Conservation (phyloP, 2,797 vertebrate species). For the Tenualosa ilisha region DNA sequence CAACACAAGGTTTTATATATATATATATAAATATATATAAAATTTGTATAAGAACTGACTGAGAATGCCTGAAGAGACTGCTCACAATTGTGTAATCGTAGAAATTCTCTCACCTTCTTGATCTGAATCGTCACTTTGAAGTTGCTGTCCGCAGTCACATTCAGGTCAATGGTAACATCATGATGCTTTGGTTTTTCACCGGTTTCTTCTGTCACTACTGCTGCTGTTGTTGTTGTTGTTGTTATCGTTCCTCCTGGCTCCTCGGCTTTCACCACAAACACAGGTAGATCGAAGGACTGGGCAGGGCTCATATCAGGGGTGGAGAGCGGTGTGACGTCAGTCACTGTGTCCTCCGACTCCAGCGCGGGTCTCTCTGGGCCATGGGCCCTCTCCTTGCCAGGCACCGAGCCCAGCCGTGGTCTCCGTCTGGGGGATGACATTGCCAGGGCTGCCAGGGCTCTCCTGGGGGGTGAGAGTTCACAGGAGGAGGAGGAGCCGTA, state of each 20-base stretch:
- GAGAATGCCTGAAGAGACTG: background rate
- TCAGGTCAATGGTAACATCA: background rate
- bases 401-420: conserved; percentile 36
- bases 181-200: conserved; percentile 32
- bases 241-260: conserved; percentile 35
- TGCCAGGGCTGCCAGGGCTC: conserved; percentile 32
- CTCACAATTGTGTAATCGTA: background rate
- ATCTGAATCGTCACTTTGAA: conserved; percentile 45
- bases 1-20: too few species aligned
- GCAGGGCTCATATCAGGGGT: conserved; percentile 83
- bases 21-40: too few species aligned
- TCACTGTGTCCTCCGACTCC: conserved; percentile 85
- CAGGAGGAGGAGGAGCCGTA: conserved; percentile 51
- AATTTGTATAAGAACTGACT: too few species aligned
- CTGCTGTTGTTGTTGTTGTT: conserved; percentile 11
- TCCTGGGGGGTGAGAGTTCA: conserved; percentile 54
- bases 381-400: conserved; percentile 52
- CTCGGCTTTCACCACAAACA: conserved; percentile 58
- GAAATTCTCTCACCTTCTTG: conserved; percentile 33
- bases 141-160: background rate
- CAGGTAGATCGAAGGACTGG: conserved; percentile 77
- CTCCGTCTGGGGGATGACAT: conserved; percentile 34
- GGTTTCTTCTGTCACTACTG: background rate
- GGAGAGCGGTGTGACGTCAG: conserved; percentile 87
- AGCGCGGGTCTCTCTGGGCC: conserved; percentile 43